These are phyloP conservation scores for Strigamia crassipes DNA, from an alignment of 2,888 invertebrate genomes.

Conservation along the genomic window DNA sequence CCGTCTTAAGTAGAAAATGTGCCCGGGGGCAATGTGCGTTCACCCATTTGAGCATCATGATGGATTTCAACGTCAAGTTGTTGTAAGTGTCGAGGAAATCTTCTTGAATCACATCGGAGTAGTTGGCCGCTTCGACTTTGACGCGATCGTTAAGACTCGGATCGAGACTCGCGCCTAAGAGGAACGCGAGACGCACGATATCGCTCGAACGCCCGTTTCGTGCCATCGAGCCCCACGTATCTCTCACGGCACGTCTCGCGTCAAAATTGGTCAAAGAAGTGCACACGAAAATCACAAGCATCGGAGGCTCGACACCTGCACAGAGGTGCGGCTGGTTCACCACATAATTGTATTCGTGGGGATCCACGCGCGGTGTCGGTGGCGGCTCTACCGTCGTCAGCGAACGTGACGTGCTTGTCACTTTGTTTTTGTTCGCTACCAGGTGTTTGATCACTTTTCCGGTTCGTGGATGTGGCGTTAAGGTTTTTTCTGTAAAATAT, in stretches of 20 bases:
- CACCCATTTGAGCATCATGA: conserved; percentile 53
- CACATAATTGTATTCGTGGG: conserved; percentile 48
- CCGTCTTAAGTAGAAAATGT: conserved; percentile 53
- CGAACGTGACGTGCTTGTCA: background rate
- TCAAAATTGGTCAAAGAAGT: conserved; percentile 41
- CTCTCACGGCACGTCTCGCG: conserved; percentile 53
- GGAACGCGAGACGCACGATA: conserved; percentile 49
- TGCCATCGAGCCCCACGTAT: conserved; percentile 54
- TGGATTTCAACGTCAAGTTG: conserved; percentile 53
- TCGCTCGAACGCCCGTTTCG: conserved; percentile 54
- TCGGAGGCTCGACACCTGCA: background rate
- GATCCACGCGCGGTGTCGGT: conserved; percentile 38
- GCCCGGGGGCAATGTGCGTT: conserved; percentile 51
- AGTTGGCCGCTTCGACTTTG: conserved; percentile 50
- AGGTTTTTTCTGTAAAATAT: conserved; percentile 2
- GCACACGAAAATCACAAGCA: conserved; percentile 45
- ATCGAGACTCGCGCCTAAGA: conserved; percentile 49
- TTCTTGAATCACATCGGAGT: conserved; percentile 53
- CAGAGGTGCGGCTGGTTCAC: conserved; percentile 37
- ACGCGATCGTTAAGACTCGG: conserved; percentile 47
- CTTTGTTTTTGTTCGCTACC: background rate
- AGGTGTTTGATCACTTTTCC: background rate
- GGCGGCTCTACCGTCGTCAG: conserved; percentile 43
- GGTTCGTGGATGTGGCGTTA: conserved; percentile 35
- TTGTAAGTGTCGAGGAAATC: conserved; percentile 53